These are phyloP conservation scores for Nerophis lumbriciformis DNA, from an alignment of 2,113 vertebrate genomes.

Conservation along the genomic window DNA sequence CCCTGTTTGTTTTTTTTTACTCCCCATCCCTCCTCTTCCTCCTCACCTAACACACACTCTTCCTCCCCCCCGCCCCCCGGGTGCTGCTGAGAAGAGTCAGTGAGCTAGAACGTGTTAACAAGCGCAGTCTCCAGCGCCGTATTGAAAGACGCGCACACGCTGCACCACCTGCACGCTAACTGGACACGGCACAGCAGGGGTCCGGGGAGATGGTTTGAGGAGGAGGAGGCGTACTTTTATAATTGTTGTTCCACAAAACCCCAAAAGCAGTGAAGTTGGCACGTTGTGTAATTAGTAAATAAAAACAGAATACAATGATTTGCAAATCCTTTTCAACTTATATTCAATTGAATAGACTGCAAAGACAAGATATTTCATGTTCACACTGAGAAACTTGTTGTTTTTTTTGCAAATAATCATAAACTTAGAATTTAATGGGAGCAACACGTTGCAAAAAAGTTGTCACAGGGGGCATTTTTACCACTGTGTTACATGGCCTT, in stretches of 20 bases:
- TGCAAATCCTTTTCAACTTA: too few species aligned
- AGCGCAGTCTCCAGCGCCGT: conserved; percentile 48
- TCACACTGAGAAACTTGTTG: too few species aligned
- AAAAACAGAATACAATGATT: too few species aligned
- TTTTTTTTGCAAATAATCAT: too few species aligned
- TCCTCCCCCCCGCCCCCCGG: conserved; percentile 27
- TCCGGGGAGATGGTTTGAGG: not conserved
- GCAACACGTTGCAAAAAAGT: too few species aligned
- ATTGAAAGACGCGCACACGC: conserved; percentile 62
- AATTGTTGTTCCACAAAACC: not conserved
- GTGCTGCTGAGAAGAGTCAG: conserved; percentile 65
- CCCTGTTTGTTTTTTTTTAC: conserved; percentile 68
- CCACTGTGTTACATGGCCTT: too few species aligned
- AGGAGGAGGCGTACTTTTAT: not conserved
- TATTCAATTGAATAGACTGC: too few species aligned
- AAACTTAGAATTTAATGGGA: too few species aligned
- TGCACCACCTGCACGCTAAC: conserved; percentile 9
- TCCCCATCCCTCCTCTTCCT: conserved; percentile 53
- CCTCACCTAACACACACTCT: conserved; percentile 48
- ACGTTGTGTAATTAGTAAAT: too few species aligned
- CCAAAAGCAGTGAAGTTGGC: too few species aligned
- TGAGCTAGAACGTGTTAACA: conserved; percentile 77
- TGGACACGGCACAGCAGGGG: not conserved
- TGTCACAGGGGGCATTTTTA: too few species aligned
- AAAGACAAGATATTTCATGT: too few species aligned